Conservation (phyloP, 1,140 invertebrate genomes). For the Hestina assimilis region DNA sequence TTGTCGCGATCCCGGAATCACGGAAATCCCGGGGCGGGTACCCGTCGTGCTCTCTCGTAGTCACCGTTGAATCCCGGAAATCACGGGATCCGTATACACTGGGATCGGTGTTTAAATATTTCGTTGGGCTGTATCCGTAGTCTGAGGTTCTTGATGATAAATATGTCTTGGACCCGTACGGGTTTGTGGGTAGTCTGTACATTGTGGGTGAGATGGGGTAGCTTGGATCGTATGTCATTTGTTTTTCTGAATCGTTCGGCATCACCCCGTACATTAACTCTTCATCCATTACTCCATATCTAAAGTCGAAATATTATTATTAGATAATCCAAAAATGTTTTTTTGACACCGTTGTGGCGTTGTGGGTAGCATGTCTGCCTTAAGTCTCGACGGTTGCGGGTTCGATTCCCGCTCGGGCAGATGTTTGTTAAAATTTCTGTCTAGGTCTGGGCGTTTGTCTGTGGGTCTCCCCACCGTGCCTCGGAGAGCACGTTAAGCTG, state of each 20-base stretch:
- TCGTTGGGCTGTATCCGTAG: slow-evolving; percentile 73
- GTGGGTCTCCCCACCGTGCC: too few relatives aligned
- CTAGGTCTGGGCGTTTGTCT: too few relatives aligned
- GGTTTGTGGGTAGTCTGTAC: slow-evolving; percentile 63
- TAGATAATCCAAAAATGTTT: too few relatives aligned
- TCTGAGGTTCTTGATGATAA: slow-evolving; percentile 66
- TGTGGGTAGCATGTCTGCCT: too few relatives aligned
- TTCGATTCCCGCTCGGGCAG: too few relatives aligned
- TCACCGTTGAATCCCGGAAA: slow-evolving; percentile 55
- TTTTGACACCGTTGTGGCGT: too few relatives aligned
- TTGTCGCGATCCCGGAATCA: slow-evolving; percentile 72
- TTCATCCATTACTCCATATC: slow-evolving; percentile 74
- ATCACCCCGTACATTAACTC: slow-evolving; percentile 70
- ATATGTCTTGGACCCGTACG: slow-evolving; percentile 74
- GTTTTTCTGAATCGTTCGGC: slow-evolving; percentile 66
- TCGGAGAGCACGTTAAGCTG: too few relatives aligned
- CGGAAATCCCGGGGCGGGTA: slow-evolving; percentile 81
- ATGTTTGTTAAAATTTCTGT: too few relatives aligned
- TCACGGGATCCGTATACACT: slow-evolving; percentile 66
- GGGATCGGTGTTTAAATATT: slow-evolving; percentile 65
- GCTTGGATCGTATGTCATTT: slow-evolving; percentile 71
- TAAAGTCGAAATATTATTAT: slow-evolving; percentile 26
- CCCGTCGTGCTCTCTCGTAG: slow-evolving; percentile 71
- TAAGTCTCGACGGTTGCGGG: too few relatives aligned
- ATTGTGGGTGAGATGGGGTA: slow-evolving; percentile 69